A percentile compares a stretch with the other conserved stretches of the same genome.
Conservation (phyloP, 2,797 vertebrate species). For the Alfaro cultratus region DNA sequence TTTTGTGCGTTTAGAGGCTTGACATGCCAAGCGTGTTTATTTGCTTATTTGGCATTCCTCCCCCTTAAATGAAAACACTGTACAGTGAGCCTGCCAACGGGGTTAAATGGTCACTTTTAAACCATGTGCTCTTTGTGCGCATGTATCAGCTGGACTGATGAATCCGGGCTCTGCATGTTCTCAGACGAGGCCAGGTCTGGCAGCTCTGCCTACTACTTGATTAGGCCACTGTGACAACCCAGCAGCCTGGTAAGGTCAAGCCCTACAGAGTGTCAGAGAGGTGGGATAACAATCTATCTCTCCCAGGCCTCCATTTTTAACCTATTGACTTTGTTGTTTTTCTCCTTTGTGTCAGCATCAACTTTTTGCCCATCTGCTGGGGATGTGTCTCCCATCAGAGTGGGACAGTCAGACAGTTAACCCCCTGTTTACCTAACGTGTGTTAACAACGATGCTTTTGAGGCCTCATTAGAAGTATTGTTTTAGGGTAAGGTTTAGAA, state of each 20-base stretch:
- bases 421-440: constrained; percentile 23
- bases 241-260: constrained; percentile 83
- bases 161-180: constrained; percentile 42
- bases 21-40: neutral
- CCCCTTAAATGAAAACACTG: constrained; percentile 10
- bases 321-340: constrained; percentile 83
- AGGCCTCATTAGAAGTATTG: no score
- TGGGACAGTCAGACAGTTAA: constrained; percentile 48
- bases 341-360: constrained; percentile 74
- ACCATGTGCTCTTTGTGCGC: constrained; percentile 31
- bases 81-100: constrained; percentile 18
- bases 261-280: constrained; percentile 82
- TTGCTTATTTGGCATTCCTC: constrained; percentile 6
- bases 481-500: no score
- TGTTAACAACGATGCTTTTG: no score
- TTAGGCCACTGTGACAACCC: constrained; percentile 77
- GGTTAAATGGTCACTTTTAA: constrained; percentile 26
- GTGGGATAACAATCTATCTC: constrained; percentile 80
- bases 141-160: constrained; percentile 44
- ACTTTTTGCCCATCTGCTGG: constrained; percentile 74
- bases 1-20: neutral
- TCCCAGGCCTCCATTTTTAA: constrained; percentile 72
- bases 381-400: constrained; percentile 52
- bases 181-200: constrained; percentile 53
- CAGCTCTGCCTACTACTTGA: constrained; percentile 66